These are phyloP conservation scores for Schizopygopsis pylzovi DNA, from an alignment of 2,797 vertebrate genomes.

Conservation along the genomic window DNA sequence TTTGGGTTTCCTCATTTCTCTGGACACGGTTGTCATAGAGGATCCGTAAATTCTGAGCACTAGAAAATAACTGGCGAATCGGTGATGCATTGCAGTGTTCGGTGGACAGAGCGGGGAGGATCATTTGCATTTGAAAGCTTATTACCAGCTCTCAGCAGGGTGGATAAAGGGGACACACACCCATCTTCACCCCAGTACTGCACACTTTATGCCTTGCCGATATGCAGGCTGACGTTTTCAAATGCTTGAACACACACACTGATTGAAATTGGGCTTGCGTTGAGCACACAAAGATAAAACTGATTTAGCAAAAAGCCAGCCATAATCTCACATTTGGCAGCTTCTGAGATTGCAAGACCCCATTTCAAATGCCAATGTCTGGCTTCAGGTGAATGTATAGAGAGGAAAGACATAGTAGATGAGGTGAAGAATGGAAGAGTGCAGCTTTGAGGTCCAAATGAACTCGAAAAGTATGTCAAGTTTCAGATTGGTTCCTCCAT, in stretches of 20 bases:
- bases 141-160: slow-evolving; percentile 46
- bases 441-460: slow-evolving; percentile 1
- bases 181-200: slow-evolving; percentile 50
- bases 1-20: slow-evolving; percentile 38
- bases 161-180: slow-evolving; percentile 54
- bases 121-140: slow-evolving; percentile 49
- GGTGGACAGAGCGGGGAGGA: slow-evolving; percentile 15
- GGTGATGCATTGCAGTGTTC: slow-evolving; percentile 30
- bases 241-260: slow-evolving; percentile 62
- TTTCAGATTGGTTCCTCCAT: neutral
- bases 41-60: slow-evolving; percentile 27
- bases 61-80: slow-evolving; percentile 36
- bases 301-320: slow-evolving; percentile 60
- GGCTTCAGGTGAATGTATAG: slow-evolving; percentile 41
- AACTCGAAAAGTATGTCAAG: neutral
- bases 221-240: slow-evolving; percentile 55
- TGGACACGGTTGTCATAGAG: slow-evolving; percentile 43
- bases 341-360: slow-evolving; percentile 51
- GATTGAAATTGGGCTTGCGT: slow-evolving; percentile 63
- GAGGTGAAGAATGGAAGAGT: neutral
- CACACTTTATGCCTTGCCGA: slow-evolving; percentile 20
- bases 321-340: slow-evolving; percentile 63
- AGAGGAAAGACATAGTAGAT: slow-evolving; percentile 7
- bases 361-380: slow-evolving; percentile 48
- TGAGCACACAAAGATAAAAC: slow-evolving; percentile 65